Percentiles rank a stretch among this genome's conserved stretches.
Conservation (phyloP, 2,113 vertebrate genomes). For the Oncorhynchus nerka region DNA sequence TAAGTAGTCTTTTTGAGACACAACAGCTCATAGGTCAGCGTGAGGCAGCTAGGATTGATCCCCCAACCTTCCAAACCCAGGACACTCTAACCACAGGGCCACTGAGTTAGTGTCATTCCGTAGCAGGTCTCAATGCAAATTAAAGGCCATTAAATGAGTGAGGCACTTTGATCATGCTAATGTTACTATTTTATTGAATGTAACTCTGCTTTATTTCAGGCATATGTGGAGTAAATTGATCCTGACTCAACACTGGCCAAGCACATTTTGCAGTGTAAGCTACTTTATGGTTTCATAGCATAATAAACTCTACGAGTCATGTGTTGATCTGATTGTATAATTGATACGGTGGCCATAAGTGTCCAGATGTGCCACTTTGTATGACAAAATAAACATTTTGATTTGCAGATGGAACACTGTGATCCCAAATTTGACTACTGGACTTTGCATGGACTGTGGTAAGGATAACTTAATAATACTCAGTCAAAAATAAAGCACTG, state of each 20-base stretch:
- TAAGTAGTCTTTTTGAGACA: too few species aligned
- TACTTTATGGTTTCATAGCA: not conserved
- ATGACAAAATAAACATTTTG: too few species aligned
- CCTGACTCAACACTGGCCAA: conserved; percentile 78
- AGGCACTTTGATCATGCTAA: too few species aligned
- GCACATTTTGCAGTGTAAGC: conserved; percentile 73
- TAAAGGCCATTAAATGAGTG: too few species aligned
- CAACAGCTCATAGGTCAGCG: too few species aligned
- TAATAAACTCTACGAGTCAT: not conserved
- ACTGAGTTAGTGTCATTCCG: too few species aligned
- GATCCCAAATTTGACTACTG: conserved; percentile 64
- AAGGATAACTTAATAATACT: not conserved
- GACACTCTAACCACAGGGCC: too few species aligned
- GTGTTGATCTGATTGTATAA: not conserved
- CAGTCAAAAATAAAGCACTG: not conserved
- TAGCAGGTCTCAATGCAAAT: too few species aligned
- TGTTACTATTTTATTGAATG: too few species aligned
- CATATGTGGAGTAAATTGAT: conserved; percentile 73
- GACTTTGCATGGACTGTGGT: conserved; percentile 79
- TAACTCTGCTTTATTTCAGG: conserved; percentile 46
- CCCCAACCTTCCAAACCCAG: too few species aligned
- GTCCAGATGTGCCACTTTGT: not conserved
- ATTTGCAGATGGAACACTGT: conserved; percentile 69
- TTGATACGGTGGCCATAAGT: too few species aligned
- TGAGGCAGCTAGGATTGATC: too few species aligned